phyloP scores from a whole-genome alignment of 2,888 invertebrate genomes.

The Selenia dentaria region DNA sequence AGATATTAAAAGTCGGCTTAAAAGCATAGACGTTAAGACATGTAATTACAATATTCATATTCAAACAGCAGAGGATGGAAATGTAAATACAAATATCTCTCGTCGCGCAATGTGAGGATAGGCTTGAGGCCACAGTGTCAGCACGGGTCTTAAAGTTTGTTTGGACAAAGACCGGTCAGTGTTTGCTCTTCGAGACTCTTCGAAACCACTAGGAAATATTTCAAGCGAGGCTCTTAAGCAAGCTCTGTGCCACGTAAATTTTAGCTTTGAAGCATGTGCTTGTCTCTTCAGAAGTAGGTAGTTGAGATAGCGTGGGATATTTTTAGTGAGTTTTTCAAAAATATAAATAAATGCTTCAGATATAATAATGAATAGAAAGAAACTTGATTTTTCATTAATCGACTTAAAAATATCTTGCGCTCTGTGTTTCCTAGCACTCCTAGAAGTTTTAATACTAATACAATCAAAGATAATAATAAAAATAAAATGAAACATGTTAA shows the following conservation, averaged over 20 bases:
- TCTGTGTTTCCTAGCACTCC: no score
- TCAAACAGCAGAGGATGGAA: slow-evolving; percentile 65
- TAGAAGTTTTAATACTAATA: no score
- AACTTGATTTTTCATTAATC: no score
- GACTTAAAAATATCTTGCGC: no score
- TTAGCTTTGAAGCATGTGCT: slow-evolving; percentile 36
- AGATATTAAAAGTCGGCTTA: slow-evolving; percentile 1
- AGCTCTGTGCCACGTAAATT: slow-evolving; percentile 38
- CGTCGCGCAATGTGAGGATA: slow-evolving; percentile 58
- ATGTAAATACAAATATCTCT: slow-evolving; percentile 68
- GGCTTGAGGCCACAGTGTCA: slow-evolving; percentile 56
- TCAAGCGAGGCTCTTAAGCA: slow-evolving; percentile 62
- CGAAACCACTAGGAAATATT: slow-evolving; percentile 76
- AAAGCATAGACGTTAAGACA: slow-evolving; percentile 31
- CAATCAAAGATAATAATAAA: no score
- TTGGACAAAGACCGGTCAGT: slow-evolving; percentile 79
- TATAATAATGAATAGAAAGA: no score
- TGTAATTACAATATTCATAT: slow-evolving; percentile 69
- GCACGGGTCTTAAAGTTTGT: slow-evolving; percentile 57
- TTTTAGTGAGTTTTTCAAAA: neutral
- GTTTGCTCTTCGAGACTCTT: slow-evolving; percentile 70
- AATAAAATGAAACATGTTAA: no score
- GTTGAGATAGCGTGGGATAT: slow-evolving; percentile 23
- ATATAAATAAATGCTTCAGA: no score
- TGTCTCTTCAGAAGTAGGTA: slow-evolving; percentile 11